Conservation (phyloP, 2,113 vertebrate species). For the Sorex fumeus region DNA sequence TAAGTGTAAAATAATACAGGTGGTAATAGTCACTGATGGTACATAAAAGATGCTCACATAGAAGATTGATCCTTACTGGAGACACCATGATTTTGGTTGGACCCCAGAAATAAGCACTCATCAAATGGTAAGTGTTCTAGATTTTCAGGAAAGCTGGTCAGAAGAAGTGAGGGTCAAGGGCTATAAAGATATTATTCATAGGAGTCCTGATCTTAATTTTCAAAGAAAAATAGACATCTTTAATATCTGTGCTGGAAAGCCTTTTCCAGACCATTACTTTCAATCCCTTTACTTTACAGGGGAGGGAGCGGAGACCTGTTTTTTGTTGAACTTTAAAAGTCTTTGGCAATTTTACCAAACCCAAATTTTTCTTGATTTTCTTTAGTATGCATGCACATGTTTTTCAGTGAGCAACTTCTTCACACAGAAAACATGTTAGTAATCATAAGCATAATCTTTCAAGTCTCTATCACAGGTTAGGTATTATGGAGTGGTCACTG, state of each 20-base stretch:
- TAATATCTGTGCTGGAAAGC: background rate
- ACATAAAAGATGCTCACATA: background rate
- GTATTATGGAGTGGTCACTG: background rate
- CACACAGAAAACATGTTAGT: background rate
- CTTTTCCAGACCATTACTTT: background rate
- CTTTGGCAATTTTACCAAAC: background rate
- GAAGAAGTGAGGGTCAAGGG: conserved; percentile 33
- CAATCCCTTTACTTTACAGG: background rate
- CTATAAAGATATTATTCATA: conserved; percentile 18
- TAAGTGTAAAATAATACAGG: background rate
- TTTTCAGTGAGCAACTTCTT: background rate
- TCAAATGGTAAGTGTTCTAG: too few relatives aligned
- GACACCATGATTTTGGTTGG: background rate
- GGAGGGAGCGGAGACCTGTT: background rate
- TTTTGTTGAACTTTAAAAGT: background rate
- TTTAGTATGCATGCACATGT: background rate
- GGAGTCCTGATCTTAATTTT: background rate
- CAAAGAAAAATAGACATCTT: background rate
- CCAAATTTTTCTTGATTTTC: background rate
- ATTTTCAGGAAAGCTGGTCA: background rate
- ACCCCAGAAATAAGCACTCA: background rate
- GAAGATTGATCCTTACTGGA: accelerated
- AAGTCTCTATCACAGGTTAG: background rate
- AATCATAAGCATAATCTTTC: background rate
- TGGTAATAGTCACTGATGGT: background rate